Conservation (phyloP, 2,113 vertebrate species). For the Vicugna pacos region DNA sequence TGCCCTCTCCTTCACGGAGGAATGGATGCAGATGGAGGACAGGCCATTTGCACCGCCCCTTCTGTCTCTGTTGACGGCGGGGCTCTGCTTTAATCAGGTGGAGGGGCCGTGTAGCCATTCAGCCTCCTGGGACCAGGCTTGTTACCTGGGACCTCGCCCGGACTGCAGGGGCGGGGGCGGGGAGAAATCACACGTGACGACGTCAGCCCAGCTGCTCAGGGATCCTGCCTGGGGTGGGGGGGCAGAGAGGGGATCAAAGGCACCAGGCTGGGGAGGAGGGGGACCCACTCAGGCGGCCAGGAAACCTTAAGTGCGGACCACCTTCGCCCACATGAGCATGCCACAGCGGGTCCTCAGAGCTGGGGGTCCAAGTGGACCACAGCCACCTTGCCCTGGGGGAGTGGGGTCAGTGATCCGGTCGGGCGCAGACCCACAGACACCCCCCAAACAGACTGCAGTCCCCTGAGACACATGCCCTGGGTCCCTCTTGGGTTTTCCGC, state of each 20-base stretch:
- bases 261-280: fast-evolving
- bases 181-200: fast-evolving
- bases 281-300: fast-evolving
- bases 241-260: neutral
- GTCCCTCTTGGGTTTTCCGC: neutral
- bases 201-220: neutral
- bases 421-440: neutral
- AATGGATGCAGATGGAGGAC: fast-evolving
- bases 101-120: fast-evolving
- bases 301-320: neutral
- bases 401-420: fast-evolving
- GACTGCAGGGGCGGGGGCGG: neutral
- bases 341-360: neutral
- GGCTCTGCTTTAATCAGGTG: fast-evolving
- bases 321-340: fast-evolving
- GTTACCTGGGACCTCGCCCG: fast-evolving
- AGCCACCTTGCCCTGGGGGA: neutral
- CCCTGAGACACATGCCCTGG: neutral
- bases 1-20: neutral
- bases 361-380: neutral
- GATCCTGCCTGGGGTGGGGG: fast-evolving
- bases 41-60: fast-evolving
- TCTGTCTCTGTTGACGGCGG: fast-evolving
- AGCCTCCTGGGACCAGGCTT: fast-evolving
- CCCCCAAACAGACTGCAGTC: fast-evolving